Conservation (phyloP, 2,888 invertebrate species). For the Sminthurinus aureus region DNA sequence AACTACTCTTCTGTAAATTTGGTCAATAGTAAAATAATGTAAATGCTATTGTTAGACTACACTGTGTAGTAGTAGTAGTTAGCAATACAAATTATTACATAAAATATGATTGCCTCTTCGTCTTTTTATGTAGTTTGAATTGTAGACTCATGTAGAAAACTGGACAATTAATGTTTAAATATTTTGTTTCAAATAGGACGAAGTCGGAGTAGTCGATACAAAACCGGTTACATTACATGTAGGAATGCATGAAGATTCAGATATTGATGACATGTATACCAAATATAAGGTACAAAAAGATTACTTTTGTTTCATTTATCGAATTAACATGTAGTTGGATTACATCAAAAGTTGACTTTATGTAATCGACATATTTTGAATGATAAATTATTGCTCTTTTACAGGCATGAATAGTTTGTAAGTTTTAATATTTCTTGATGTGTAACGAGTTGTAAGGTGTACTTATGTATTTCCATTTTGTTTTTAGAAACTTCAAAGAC, state of each 20-base stretch:
- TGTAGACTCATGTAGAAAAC: neutral
- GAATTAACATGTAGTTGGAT: too few relatives aligned
- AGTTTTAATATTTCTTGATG: too few relatives aligned
- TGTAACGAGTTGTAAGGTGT: too few relatives aligned
- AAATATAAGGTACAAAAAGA: conserved; percentile 81
- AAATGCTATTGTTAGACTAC: neutral
- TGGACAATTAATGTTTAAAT: neutral
- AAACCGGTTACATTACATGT: conserved; percentile 18
- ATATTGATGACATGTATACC: conserved; percentile 92
- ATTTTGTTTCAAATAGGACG: conserved; percentile 11
- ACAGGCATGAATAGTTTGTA: neutral
- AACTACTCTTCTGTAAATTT: neutral
- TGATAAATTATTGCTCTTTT: neutral
- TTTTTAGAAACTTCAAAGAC: conserved; percentile 88
- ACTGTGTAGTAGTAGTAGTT: too few relatives aligned
- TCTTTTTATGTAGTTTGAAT: neutral
- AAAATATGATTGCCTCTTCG: neutral
- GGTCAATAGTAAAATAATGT: neutral
- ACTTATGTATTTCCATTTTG: neutral
- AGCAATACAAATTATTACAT: too few relatives aligned
- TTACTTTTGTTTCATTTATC: neutral
- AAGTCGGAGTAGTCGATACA: conserved; percentile 10
- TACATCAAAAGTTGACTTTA: too few relatives aligned
- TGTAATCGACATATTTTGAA: too few relatives aligned
- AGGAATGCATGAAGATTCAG: conserved; percentile 75